Conservation (phyloP, 2,888 invertebrate genomes). For the Sarcophaga carnaria region DNA sequence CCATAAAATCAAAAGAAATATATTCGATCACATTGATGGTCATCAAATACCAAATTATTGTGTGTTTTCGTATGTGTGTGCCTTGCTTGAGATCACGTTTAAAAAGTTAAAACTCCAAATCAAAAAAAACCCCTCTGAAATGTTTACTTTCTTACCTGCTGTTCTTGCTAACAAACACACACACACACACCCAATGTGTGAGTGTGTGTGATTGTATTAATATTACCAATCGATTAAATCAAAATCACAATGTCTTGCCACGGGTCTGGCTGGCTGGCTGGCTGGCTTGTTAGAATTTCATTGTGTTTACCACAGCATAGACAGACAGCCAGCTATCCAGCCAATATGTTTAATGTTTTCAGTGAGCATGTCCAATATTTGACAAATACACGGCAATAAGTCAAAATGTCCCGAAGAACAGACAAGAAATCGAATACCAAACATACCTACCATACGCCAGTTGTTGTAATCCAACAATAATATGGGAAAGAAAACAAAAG, state of each 20-base stretch:
- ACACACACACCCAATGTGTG: background rate
- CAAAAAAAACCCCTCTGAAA: background rate
- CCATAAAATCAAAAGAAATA: constrained; percentile 27
- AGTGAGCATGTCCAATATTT: constrained; percentile 79
- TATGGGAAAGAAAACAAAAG: constrained; percentile 17
- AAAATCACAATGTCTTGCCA: constrained; percentile 66
- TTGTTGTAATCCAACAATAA: background rate
- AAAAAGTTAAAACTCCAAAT: constrained; percentile 23
- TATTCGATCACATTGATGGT: constrained; percentile 62
- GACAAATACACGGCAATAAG: constrained; percentile 79
- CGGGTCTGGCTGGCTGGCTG: constrained; percentile 54
- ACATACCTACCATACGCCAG: background rate
- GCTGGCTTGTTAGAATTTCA: constrained; percentile 51
- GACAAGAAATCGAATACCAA: constrained; percentile 5
- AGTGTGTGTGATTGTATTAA: background rate
- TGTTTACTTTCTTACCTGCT: constrained; percentile 49
- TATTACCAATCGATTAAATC: constrained; percentile 65
- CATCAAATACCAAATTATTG: background rate
- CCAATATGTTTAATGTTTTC: constrained; percentile 60
- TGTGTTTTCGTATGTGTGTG: background rate
- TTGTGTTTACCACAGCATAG: background rate
- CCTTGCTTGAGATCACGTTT: constrained; percentile 17
- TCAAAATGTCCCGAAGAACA: constrained; percentile 70
- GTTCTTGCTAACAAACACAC: background rate
- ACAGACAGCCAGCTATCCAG: background rate